Evolutionary conservation across 2,113 vertebrate species (phyloP).

Genomic region (Hemichromis elongatus): DNA sequence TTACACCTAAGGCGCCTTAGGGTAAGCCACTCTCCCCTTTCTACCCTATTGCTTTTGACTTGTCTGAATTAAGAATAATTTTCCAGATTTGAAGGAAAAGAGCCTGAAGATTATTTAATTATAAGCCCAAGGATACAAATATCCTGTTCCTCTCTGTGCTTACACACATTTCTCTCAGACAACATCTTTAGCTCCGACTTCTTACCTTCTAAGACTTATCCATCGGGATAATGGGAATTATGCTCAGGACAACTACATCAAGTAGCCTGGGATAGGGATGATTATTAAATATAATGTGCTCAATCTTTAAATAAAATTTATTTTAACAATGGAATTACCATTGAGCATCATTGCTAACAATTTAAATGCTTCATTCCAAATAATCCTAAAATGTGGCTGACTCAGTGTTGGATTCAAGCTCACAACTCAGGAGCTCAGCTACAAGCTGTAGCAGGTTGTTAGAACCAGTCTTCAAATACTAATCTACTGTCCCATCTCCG

Average conservation of each 20-base stretch:
- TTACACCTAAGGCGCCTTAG: slow-evolving; percentile 77
- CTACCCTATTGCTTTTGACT: not conserved
- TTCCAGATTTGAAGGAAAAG: not conserved
- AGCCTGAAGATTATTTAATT: not conserved
- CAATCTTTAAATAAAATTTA: not conserved
- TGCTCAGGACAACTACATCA: not conserved
- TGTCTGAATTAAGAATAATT: not conserved
- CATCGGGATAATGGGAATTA: not conserved
- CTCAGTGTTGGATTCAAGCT: not conserved
- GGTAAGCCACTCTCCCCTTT: slow-evolving; percentile 71
- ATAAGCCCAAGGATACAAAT: not conserved
- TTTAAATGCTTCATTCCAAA: not conserved
- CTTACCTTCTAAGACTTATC: not conserved
- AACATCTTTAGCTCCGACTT: not conserved
- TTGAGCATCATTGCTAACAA: not conserved
- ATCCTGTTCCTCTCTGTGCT: not conserved
- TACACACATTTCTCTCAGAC: not conserved
- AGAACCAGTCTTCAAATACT: not conserved
- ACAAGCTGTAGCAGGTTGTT: not conserved
- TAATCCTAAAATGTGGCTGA: not conserved
- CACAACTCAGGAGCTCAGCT: not conserved
- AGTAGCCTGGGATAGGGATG: not conserved
- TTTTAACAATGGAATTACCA: not conserved
- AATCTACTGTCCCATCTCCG: not conserved
- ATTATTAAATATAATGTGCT: too few species aligned